A percentile compares a stretch with the other conserved stretches of the same genome.
These are phyloP conservation scores for Philopedon plagiatum DNA, from an alignment of 2,888 invertebrate species.

Conservation along the genomic window DNA sequence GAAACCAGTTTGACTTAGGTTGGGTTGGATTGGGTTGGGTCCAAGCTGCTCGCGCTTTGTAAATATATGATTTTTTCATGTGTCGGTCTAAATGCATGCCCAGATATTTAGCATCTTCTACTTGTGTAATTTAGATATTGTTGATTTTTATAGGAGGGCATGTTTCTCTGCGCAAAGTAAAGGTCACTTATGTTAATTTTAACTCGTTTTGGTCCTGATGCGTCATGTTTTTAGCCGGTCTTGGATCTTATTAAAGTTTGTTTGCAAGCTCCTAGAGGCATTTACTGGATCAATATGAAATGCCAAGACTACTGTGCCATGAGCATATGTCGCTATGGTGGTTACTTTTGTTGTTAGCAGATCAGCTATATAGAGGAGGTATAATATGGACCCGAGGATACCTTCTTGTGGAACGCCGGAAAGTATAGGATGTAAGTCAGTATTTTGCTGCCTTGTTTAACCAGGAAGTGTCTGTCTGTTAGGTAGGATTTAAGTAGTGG, in stretches of 20 bases:
- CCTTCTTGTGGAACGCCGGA: constrained; percentile 54
- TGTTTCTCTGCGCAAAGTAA: constrained; percentile 49
- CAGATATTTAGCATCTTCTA: constrained; percentile 36
- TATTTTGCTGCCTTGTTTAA: too few relatives aligned
- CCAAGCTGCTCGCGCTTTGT: too few relatives aligned
- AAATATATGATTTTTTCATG: too few relatives aligned
- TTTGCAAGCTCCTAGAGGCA: constrained; percentile 52
- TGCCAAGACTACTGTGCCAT: constrained; percentile 42
- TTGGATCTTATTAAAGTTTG: too few relatives aligned
- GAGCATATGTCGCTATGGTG: constrained; percentile 48
- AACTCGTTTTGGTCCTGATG: constrained; percentile 49
- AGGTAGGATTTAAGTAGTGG: too few relatives aligned
- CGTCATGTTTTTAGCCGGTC: constrained; percentile 52
- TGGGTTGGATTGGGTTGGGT: too few relatives aligned
- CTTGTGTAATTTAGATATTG: constrained; percentile 38
- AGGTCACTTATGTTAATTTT: constrained; percentile 53
- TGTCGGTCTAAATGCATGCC: too few relatives aligned
- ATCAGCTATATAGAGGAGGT: too few relatives aligned
- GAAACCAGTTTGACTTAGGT: too few relatives aligned
- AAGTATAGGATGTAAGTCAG: too few relatives aligned
- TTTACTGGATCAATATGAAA: constrained; percentile 39
- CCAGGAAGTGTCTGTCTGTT: too few relatives aligned
- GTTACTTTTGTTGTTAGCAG: constrained; percentile 42
- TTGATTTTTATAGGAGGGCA: constrained; percentile 43
- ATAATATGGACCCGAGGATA: constrained; percentile 50